Percentiles rank a stretch among this genome's conserved stretches.
Conservation (phyloP, 2,113 vertebrate genomes). For the Vidua macroura region DNA sequence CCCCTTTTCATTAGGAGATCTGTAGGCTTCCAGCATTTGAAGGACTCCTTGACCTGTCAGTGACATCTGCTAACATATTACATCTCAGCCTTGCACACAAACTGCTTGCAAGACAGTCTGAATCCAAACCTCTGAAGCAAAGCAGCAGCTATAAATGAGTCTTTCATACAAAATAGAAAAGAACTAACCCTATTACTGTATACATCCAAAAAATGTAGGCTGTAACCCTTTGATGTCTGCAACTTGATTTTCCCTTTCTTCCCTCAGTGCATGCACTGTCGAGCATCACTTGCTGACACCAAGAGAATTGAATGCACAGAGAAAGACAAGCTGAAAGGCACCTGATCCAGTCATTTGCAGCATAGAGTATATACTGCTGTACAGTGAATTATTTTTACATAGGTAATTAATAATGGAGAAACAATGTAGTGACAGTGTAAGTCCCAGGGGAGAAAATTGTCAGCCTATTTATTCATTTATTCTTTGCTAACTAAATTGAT, state of each 20-base stretch:
- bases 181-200: neutral
- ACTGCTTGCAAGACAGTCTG: neutral
- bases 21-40: constrained; percentile 14
- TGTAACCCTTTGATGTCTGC: constrained; percentile 15
- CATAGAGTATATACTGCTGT: neutral
- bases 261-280: neutral
- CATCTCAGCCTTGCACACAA: neutral
- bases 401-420: constrained; percentile 74
- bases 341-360: neutral
- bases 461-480: constrained; percentile 67
- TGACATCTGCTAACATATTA: neutral
- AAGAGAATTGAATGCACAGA: neutral
- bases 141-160: neutral
- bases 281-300: constrained; percentile 24
- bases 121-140: constrained; percentile 11
- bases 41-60: constrained; percentile 21
- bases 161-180: neutral
- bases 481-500: constrained; percentile 74
- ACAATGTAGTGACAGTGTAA: constrained; percentile 55
- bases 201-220: neutral
- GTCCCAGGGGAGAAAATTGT: constrained; percentile 63
- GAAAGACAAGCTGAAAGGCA: constrained; percentile 8
- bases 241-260: neutral
- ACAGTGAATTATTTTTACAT: constrained; percentile 61
- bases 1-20: neutral